Evolutionary conservation across 2,113 vertebrate species (phyloP), one percentile per base, ranked within the genome.

Genomic region (Anolis sagrei): DNA sequence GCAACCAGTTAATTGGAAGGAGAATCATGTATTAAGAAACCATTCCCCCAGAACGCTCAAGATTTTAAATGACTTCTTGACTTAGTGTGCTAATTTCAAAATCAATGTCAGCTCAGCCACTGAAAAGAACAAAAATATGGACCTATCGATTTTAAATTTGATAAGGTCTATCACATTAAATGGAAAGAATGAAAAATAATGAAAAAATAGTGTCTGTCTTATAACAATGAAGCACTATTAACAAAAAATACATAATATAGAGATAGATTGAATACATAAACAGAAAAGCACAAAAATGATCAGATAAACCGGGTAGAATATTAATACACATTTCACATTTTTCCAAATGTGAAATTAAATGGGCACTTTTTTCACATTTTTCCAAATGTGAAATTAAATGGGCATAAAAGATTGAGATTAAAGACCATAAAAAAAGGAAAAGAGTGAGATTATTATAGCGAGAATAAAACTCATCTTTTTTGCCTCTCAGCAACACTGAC

Each of bases 11-110:
- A 73, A 64, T 54, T 32, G 39, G 2, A 36, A 27, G 82, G 85
- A 61, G 13, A 16, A n/a, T 51, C n/a, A 23, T 8, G 0, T 1
- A 1, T 4, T 18, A n/a, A 68, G 44, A 18, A 78, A 27, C 4
- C 4, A 0, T 73, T 74, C 51, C 11, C 0, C 0, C 27, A 84
- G 78, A 51, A 0, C 23, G 61, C 18, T 3, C 18, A 29, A 85
- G 76, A 34, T 25, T 39, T 58, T 14, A n/a, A 84, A 58, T 1
- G 32, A 77, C 32, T 32, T n/a, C 19, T 76, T 51, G 39, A 34
- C 73, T n/a, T 36, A 16, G 14, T 10, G 79, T 27, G 25, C 1
- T 7, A 1, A 48, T 32, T 29, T 61, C 13, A 32, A 76, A 81
- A 49, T 7, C 2, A 25, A 3, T 36, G 14, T 48, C 81, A 39